phyloP scores from a whole-genome alignment of 1,140 invertebrate species.

The Brachionus paranguensis region DNA sequence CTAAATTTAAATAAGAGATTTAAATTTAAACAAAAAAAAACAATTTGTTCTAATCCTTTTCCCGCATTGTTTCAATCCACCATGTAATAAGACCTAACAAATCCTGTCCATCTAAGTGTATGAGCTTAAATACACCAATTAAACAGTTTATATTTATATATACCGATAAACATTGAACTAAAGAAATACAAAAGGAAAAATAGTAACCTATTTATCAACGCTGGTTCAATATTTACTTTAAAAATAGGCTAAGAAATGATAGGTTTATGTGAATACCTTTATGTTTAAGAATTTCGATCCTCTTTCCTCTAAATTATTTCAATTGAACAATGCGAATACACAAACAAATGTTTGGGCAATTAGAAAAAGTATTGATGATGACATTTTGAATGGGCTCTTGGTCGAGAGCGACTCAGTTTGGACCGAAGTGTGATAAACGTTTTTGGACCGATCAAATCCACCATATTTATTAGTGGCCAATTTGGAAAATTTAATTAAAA shows the following conservation, averaged over 20 bases:
- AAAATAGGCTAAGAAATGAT: slow-evolving; percentile 18
- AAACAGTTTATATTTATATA: neutral
- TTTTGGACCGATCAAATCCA: neutral
- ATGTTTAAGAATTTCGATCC: neutral
- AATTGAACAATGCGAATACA: slow-evolving; percentile 9
- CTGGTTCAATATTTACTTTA: slow-evolving; percentile 30
- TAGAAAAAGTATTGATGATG: neutral
- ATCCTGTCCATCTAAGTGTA: neutral
- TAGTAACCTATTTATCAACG: neutral
- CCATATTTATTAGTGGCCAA: neutral
- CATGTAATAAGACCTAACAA: neutral
- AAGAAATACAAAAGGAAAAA: neutral
- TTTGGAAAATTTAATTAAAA: neutral
- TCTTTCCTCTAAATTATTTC: neutral
- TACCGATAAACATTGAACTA: neutral
- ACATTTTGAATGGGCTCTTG: neutral
- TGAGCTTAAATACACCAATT: neutral
- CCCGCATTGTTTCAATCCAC: neutral
- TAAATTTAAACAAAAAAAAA: neutral
- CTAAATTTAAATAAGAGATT: neutral
- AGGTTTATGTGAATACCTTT: slow-evolving; percentile 8
- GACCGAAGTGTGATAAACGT: neutral
- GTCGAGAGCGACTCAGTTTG: neutral
- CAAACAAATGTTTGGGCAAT: neutral
- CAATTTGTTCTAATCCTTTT: neutral